Conservation (phyloP, 1,140 invertebrate species). For the Drosophila ironensis region DNA sequence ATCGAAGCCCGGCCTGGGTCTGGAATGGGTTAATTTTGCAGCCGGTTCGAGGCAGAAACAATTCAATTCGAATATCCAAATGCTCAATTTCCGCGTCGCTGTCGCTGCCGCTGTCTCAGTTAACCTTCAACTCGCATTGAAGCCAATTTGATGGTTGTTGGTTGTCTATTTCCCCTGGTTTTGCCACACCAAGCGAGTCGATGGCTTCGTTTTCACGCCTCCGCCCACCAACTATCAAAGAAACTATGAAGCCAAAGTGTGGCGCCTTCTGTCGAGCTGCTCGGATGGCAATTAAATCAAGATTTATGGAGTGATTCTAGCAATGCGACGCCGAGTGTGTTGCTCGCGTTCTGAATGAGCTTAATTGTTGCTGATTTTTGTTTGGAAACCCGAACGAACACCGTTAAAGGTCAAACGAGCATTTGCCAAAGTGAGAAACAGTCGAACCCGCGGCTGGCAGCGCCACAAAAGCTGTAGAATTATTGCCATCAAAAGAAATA, state of each 20-base stretch:
- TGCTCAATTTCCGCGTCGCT: conserved; percentile 54
- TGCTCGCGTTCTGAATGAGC: conserved; percentile 75
- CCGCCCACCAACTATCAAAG: conserved; percentile 3
- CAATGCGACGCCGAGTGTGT: conserved; percentile 46
- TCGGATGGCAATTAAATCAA: conserved; percentile 51
- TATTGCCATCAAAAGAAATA: conserved; percentile 57
- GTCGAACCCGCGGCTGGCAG: conserved; percentile 28
- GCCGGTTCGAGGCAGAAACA: background rate
- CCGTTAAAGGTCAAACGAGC: conserved; percentile 77
- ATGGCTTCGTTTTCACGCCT: conserved; percentile 33
- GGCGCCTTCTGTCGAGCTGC: background rate
- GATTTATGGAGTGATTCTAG: conserved; percentile 69
- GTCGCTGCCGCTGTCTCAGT: conserved; percentile 47
- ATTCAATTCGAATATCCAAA: conserved; percentile 4
- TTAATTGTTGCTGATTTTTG: conserved; percentile 72
- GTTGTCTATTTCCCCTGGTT: background rate
- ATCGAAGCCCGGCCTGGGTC: background rate
- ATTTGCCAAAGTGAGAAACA: conserved; percentile 48
- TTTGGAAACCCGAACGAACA: conserved; percentile 32
- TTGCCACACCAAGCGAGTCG: background rate
- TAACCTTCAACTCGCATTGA: conserved; percentile 80
- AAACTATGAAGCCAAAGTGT: no score
- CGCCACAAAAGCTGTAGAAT: conserved; percentile 49
- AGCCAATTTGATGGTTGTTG: conserved; percentile 49
- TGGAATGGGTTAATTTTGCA: conserved; percentile 5